Evolutionary conservation across 1,140 invertebrate species (phyloP).

Genomic region (Hylyphantes graminicola): DNA sequence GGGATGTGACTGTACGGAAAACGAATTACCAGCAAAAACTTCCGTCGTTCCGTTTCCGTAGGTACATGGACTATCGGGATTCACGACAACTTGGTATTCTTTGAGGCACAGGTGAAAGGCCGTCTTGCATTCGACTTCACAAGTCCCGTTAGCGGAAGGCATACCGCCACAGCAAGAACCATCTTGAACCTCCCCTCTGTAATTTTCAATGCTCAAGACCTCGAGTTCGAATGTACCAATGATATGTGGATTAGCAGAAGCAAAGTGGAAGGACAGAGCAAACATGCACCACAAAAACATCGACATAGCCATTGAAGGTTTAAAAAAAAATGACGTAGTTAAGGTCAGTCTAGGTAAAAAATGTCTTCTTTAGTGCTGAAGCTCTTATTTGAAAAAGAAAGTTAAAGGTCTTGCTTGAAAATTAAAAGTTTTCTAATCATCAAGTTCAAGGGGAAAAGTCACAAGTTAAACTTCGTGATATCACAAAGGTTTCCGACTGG

Average conservation of each 20-base stretch:
- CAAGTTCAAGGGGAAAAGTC: no score
- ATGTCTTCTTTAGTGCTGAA: no score
- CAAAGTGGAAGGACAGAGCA: not conserved
- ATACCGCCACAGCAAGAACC: conserved; percentile 83
- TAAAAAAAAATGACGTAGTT: no score
- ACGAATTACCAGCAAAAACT: conserved; percentile 86
- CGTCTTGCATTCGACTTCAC: conserved; percentile 79
- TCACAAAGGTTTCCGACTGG: no score
- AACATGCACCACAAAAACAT: not conserved
- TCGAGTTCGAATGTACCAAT: conserved; percentile 91
- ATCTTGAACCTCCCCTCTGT: conserved; percentile 80
- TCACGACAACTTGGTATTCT: conserved; percentile 88
- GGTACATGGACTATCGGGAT: conserved; percentile 83
- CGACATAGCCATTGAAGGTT: no score
- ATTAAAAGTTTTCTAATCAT: no score
- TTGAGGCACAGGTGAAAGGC: conserved; percentile 89
- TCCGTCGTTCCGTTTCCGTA: conserved; percentile 88
- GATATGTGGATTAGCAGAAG: not conserved
- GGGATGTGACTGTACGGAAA: conserved; percentile 81
- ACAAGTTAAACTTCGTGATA: no score
- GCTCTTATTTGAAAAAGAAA: no score
- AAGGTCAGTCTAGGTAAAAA: no score
- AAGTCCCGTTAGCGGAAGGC: conserved; percentile 60
- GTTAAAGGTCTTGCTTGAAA: no score
- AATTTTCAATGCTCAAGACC: conserved; percentile 88